Evolutionary conservation across 2,888 invertebrate species (phyloP), one percentile per base, ranked within the genome.

Genomic region (Herminia tarsipennalis): DNA sequence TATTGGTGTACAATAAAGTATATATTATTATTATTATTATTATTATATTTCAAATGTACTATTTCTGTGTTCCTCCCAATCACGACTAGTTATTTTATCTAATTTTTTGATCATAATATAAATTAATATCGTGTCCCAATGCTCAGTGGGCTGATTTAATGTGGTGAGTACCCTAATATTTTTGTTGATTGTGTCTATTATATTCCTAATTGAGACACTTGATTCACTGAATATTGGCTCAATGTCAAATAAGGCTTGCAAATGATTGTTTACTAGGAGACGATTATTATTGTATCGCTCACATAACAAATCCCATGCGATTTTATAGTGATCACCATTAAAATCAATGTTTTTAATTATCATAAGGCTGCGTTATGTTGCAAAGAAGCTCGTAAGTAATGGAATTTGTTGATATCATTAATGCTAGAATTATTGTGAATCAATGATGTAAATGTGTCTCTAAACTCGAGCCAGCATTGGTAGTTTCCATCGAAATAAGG

Each of bases 21-120:
- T n/a, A n/a, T n/a, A n/a, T n/a, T n/a, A n/a, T n/a, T n/a, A n/a
- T n/a, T n/a, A n/a, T n/a, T n/a, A n/a, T n/a, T n/a, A n/a, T n/a
- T n/a, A n/a, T n/a, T n/a, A n/a, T n/a, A n/a, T n/a, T n/a, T n/a
- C n/a, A n/a, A n/a, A n/a, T n/a, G n/a, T n/a, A n/a, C n/a, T n/a
- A n/a, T n/a, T n/a, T 24, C 22, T 37, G 30, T 33, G 20, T 30
- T 35, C 35, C 12, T 43, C 36, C 42, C 42, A 42, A 17, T n/a
- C 22, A 12, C 41, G 14, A 28, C 9, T 17, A 1, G 43, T 43
- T 30, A 22, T 24, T n/a, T 36, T 17, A 25, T 43, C 43, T 0
- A 37, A 13, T 35, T 43, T 43, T 5, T 3, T 29, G 6, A 29
- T 24, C 1, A 24, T 10, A 9, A 28, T 16, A 27, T 33, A 14